Base-by-base conservation (phyloP, 2,888 invertebrate genomes). In the Marronus borbonicus region DNA sequence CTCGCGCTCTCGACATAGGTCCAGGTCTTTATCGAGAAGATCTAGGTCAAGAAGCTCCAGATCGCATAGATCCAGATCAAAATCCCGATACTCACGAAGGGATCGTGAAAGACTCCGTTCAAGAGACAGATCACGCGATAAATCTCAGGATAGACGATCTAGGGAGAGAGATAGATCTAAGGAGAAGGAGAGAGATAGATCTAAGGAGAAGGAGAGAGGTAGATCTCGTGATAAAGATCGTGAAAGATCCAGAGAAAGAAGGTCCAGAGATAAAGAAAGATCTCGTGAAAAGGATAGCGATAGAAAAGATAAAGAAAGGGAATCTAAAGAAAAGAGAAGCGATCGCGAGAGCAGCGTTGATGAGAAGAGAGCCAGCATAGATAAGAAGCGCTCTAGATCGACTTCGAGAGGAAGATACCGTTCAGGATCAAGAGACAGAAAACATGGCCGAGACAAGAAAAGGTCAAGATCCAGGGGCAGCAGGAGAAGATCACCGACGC, bases 381-480 rank as follows among this genome's bases (percentile, higher is more conserved):
- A 90, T 2, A 88, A 89, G 55, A 91, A 91, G 81, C 88, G 88
- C 10, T 89, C 87, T n/a, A 79, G 85, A 14, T 90, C 90, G 0
- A 86, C 89, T 70, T 91, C 94, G 0, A 89, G 93, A 1, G 93
- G 93, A 50, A 90, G 90, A 74, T 91, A 93, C 85, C 87, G 89
- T 50, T 91, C 92, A 17, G 82, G 86, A 31, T 86, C 88, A 5
- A 86, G 88, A 52, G 88, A 89, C 12, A 85, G 88, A 65, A 86
- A 84, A 78, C 82, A 49, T 7, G 64, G 44, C 1, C 62, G 89
- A 49, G 90, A 91, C 49, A 88, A 89, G 62, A 90, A 90, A 81
- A 87, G 91, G 0, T 89, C 91, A 0, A 87, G 89, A 8, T 91
- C 91, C 0, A 80, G 83, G 12, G 86, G 88, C 3, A 85, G 17